Conservation (phyloP, 2,797 vertebrate genomes). For the Mionectes olivaceus region DNA sequence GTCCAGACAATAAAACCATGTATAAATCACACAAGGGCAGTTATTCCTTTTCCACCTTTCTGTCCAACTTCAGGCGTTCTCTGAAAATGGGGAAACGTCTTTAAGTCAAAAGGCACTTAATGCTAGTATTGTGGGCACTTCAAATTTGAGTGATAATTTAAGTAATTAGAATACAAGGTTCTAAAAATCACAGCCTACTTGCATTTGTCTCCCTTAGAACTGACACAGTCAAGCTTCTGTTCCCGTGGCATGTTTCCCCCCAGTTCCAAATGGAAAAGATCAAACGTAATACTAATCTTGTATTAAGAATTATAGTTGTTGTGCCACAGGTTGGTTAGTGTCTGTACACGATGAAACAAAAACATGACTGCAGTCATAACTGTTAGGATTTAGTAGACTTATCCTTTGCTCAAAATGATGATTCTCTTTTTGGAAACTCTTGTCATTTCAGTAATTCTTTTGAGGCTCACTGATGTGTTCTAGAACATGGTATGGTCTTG, state of each 20-base stretch:
- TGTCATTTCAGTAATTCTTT: background rate
- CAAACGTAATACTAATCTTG: background rate
- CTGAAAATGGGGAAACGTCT: background rate
- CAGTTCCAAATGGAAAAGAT: slow-evolving; percentile 2
- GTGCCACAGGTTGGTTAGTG: background rate
- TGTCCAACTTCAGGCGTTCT: background rate
- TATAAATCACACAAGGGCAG: too few species aligned
- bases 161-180: background rate
- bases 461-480: background rate
- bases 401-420: background rate
- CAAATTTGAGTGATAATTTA: background rate
- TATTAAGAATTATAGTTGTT: background rate
- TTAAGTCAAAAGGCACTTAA: background rate
- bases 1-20: too few species aligned
- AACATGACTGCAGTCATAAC: background rate
- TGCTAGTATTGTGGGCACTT: background rate
- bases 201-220: background rate
- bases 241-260: background rate
- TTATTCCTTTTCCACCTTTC: too few species aligned
- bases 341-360: background rate
- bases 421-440: background rate
- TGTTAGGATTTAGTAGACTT: background rate
- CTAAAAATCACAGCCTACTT: background rate
- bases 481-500: background rate
- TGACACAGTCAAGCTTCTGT: background rate